Conservation (phyloP, 1,140 invertebrate genomes). For the Ganaspis sp. region DNA sequence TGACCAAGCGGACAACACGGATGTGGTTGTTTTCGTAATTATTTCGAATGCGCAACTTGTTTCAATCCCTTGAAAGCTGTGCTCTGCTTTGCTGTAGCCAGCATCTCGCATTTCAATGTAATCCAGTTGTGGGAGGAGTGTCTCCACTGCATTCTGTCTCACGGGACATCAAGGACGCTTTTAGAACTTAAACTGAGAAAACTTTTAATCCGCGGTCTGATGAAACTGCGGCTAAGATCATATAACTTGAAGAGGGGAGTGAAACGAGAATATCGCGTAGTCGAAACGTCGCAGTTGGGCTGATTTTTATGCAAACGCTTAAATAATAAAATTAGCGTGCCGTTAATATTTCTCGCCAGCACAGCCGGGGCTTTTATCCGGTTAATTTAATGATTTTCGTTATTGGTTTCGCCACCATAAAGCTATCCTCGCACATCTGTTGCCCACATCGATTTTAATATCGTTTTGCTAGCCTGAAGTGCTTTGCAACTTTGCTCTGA, state of each 20-base stretch:
- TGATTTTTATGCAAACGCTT: constrained; percentile 37
- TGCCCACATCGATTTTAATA: constrained; percentile 74
- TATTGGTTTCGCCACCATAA: constrained; percentile 69
- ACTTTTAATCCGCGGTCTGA: constrained; percentile 19
- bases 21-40: constrained; percentile 36
- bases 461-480: constrained; percentile 50
- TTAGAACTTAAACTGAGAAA: constrained; percentile 12
- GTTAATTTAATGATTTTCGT: constrained; percentile 74
- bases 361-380: constrained; percentile 29
- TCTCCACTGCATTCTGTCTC: neutral
- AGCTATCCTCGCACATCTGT: constrained; percentile 72
- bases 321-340: constrained; percentile 72
- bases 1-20: neutral
- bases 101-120: constrained; percentile 46
- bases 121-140: constrained; percentile 32
- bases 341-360: constrained; percentile 61
- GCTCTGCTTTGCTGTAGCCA: neutral
- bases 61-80: constrained; percentile 37
- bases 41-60: constrained; percentile 43
- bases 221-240: neutral
- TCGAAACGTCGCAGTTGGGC: constrained; percentile 39
- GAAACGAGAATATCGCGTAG: neutral
- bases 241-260: neutral
- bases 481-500: neutral
- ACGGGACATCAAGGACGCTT: constrained; percentile 25